Evolutionary conservation across 2,797 vertebrate species (phyloP), one percentile per base, ranked within the genome.

Genomic region (Scyliorhinus canicula): DNA sequence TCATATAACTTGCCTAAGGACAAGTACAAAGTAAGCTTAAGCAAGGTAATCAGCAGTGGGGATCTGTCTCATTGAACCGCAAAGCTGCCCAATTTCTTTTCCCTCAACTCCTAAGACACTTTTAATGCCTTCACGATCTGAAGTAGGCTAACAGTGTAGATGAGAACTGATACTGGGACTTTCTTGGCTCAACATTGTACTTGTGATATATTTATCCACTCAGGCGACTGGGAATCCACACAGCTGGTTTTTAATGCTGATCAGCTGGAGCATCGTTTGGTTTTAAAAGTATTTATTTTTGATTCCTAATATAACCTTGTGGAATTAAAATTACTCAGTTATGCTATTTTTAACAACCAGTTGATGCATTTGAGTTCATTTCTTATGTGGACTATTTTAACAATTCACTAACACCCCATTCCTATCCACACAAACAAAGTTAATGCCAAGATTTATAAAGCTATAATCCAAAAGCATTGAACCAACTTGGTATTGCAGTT

Each of bases 261-360:
- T 90, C 52, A 90, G 55, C 86, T 60, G 86, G 55, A 90, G 19
- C 55, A n/a, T 90, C 31, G 60, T 86, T 86, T 90, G 86, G 19
- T 63, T 90, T 90, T 63, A n/a, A 7, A n/a, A 90, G 31, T 60
- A 60, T 90, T 90, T 40, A 60, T 35, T 90, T 90, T 90, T 60
- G 55, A 90, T 60, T 60, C 55, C 55, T 57, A 40, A 55, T 60
- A 60, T 47, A 57, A 60, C 79, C 21, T 7, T 82, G 19, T 24
- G 40, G 44, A 82, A 6, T 82, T 82, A 47, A 47, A 47, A 82
- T 82, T 82, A 19, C 6, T 82, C 6, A 8, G 19, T 44, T 47
- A 24, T 82, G 79, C 79, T 82, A 47, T 82, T 47, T 82, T 82
- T 82, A 47, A 40, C 77, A 47, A 24, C 8, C 77, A 26, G 40